Evolutionary conservation across 2,888 invertebrate species (phyloP), one percentile per base, ranked within the genome.

Genomic region (Oscheius sp.): DNA sequence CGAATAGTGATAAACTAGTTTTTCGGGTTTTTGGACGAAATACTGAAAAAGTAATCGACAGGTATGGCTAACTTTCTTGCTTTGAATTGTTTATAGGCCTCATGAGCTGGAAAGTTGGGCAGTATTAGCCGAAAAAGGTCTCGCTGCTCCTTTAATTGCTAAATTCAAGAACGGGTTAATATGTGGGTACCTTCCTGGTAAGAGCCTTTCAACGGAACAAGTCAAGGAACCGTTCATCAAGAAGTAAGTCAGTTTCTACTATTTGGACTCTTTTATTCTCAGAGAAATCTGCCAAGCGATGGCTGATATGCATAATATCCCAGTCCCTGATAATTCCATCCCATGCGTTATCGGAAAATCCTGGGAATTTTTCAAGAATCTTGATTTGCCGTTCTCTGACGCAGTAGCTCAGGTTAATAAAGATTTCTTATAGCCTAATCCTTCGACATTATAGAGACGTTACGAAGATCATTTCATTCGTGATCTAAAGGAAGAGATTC

Each of bases 101-200:
- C 72, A 73, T 24, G 85, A 85, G 66, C 68, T 84, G 32, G 71
- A 68, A 33, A 78, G 77, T 38, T 81, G 83, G 77, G 61, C 61
- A 56, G 69, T 72, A 32, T 54, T 85, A 49, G 75, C 78, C n/a
- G 51, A 73, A 17, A 44, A 68, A 38, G 80, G 77, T 4, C 90
- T 93, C 81, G 94, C 94, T 49, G 93, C 95, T 61, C 90, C 91
- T 54, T 89, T 97, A 50, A 94, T 93, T 89, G 95, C 93, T 56
- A 91, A 92, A 51, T 97, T 97, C 88, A 90, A 91, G 80, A 98
- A 98, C 89, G 97, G 97, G 12, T 89, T 97, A 76, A 92, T 92
- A 44, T 97, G 96, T 87, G 92, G 93, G 87, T 90, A 86, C 81
- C 84, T 88, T 74, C 92, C 92, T 74, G 97, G 97, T 50, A 89